Evolutionary conservation across 2,797 vertebrate genomes (phyloP).

Genomic region (Hapalemur alaotrensis): DNA sequence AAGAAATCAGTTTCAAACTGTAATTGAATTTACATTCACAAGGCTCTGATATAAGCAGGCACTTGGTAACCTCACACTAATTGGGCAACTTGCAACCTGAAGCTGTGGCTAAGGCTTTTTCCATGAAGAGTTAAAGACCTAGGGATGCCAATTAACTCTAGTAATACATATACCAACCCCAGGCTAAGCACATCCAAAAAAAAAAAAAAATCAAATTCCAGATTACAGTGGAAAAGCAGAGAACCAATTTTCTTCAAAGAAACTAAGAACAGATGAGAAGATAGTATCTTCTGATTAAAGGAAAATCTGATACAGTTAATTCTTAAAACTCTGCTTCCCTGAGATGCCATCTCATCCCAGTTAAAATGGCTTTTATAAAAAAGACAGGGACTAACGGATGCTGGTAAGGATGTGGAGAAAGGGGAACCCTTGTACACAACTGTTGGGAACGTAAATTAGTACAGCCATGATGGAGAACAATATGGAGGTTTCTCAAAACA

Average conservation of each 20-base stretch:
- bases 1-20: not conserved
- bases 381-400: not conserved
- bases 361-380: not conserved
- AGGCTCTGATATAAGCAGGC: not conserved
- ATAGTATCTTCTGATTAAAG: not conserved
- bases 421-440: not conserved
- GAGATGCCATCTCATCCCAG: not conserved
- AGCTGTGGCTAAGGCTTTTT: not conserved
- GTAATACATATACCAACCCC: not conserved
- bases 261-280: not conserved
- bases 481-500: not conserved
- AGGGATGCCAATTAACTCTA: conserved; percentile 45
- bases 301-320: not conserved
- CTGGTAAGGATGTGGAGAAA: not conserved
- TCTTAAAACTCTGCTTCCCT: not conserved
- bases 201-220: not conserved
- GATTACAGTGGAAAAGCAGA: not conserved
- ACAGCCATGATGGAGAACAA: not conserved
- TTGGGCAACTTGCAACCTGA: not conserved
- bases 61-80: not conserved
- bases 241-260: not conserved
- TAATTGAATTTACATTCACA: not conserved
- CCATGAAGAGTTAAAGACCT: not conserved
- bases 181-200: not conserved
- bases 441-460: too few relatives aligned